Conservation (phyloP, 37 sponge, comb jelly and placozoan species). For the Beroe forskalii region DNA sequence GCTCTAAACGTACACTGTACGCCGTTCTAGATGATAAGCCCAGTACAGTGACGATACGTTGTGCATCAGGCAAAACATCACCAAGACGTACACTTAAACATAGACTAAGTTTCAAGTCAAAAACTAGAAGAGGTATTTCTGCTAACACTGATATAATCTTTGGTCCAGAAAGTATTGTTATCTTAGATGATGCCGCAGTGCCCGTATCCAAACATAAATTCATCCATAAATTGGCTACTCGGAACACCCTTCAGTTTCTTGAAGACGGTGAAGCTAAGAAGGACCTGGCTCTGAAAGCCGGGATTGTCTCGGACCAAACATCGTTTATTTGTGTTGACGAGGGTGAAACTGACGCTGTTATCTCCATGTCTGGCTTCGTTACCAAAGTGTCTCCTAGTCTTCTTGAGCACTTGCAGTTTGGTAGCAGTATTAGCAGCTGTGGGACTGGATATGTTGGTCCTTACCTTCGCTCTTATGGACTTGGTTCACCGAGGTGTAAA, state of each 20-base stretch:
- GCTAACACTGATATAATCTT: not conserved
- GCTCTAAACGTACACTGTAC: not conserved
- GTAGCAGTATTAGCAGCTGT: no score
- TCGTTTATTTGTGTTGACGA: not conserved
- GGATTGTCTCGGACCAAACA: not conserved
- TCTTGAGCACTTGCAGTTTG: no score
- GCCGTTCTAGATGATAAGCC: not conserved
- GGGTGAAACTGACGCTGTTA: not conserved
- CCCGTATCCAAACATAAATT: not conserved
- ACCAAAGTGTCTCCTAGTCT: no score
- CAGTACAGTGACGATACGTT: not conserved
- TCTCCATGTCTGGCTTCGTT: not conserved
- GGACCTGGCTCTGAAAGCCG: not conserved
- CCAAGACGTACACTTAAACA: not conserved
- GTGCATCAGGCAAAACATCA: not conserved
- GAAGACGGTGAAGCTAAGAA: not conserved
- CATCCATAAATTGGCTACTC: not conserved
- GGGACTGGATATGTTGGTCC: no score
- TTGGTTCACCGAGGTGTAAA: no score
- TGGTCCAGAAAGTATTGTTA: not conserved
- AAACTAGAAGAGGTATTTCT: not conserved
- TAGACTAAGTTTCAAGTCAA: not conserved
- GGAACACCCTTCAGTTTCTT: not conserved
- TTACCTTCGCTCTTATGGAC: no score
- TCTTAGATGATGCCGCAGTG: not conserved